Evolutionary conservation across 2,797 vertebrate genomes (phyloP).

Genomic region (Morelia viridis): DNA sequence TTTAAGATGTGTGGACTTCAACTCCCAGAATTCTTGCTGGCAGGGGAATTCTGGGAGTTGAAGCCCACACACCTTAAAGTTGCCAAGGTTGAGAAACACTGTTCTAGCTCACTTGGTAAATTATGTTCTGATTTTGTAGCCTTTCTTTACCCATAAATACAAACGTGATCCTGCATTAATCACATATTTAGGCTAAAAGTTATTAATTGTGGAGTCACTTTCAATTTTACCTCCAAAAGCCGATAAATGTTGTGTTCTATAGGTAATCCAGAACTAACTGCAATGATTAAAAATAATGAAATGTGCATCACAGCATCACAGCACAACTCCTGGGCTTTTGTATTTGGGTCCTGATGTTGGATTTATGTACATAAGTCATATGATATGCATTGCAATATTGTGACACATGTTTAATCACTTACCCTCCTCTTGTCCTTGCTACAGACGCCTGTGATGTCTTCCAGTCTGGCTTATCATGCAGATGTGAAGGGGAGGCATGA

Average conservation of each 20-base stretch:
- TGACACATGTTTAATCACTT: neutral
- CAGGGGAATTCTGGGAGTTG: neutral
- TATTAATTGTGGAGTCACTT: neutral
- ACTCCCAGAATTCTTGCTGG: neutral
- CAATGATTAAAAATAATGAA: neutral
- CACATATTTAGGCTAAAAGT: neutral
- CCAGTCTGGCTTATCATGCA: neutral
- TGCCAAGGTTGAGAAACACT: neutral
- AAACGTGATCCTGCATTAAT: neutral
- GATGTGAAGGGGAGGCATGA: neutral
- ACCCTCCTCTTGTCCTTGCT: neutral
- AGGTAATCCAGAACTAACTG: neutral
- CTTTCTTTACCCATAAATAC: neutral
- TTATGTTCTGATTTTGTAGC: neutral
- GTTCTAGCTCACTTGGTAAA: neutral
- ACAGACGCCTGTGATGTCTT: neutral
- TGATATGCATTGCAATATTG: neutral
- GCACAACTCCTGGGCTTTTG: neutral
- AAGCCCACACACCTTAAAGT: neutral
- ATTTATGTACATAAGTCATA: neutral
- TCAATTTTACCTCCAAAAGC: neutral
- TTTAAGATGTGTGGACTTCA: neutral
- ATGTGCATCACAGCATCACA: neutral
- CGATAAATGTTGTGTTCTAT: neutral
- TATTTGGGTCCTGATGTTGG: neutral